Percentiles rank a stretch among this genome's conserved stretches.
These are phyloP conservation scores for Xestoiulus laeticollis DNA, from an alignment of 2,888 invertebrate species.

Conservation along the genomic window DNA sequence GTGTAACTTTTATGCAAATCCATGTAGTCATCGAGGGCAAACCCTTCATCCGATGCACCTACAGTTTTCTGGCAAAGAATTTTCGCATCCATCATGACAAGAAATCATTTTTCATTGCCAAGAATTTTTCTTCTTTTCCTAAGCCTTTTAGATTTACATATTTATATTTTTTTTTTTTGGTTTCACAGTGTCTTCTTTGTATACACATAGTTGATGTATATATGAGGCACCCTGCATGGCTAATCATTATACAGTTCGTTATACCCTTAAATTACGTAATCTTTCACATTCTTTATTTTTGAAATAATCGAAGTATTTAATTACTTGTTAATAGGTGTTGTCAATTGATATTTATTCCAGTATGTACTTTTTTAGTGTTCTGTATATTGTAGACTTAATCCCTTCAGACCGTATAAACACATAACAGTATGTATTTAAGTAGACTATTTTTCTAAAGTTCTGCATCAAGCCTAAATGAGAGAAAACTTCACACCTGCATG, in stretches of 20 bases:
- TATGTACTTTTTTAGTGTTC: neutral
- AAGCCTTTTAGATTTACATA: neutral
- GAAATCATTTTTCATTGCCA: conserved; percentile 22
- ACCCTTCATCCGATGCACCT: neutral
- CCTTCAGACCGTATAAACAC: neutral
- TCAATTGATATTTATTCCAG: neutral
- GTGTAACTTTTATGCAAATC: neutral
- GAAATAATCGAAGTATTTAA: neutral
- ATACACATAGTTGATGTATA: neutral
- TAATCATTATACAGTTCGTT: neutral
- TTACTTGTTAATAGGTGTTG: neutral
- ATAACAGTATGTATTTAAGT: no score
- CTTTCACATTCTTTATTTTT: neutral
- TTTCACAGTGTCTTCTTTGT: neutral
- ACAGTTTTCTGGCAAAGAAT: neutral
- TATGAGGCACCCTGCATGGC: neutral
- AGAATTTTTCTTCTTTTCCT: neutral
- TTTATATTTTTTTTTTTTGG: conserved; percentile 2
- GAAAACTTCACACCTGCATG: no score
- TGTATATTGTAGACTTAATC: neutral
- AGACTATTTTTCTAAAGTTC: no score
- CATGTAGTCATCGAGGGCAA: neutral
- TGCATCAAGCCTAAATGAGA: no score
- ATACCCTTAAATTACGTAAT: neutral
- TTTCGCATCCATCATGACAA: neutral